Base-by-base conservation (phyloP, 1,140 invertebrate genomes). In the Periplaneta americana region DNA sequence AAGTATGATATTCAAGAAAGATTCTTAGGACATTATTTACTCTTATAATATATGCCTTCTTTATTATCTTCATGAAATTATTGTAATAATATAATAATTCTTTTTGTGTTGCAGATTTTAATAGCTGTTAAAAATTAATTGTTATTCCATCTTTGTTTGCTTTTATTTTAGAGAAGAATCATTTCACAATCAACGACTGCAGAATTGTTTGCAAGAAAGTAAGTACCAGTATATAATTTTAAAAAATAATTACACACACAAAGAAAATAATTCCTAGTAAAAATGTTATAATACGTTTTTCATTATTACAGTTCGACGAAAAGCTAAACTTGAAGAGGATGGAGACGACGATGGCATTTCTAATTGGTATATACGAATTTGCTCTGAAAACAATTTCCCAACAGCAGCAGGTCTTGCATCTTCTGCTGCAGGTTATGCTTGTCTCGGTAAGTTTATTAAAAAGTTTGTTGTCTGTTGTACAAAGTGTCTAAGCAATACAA, bases 361-460 rank as follows among this genome's bases (percentile, higher is more conserved):
- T 13, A 85, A 90, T 11, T 96, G 93, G 93, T 94, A 96, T 85
- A 85, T 99, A 34, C 94, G 95, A 84, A 95, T 99, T 84, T 96
- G 94, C 87, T 99, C 98, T 0, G 93, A 94, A 85, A 99, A 99
- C 88, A 99, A 99, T 90, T 99, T 99, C 87, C 98, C 99, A 31
- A 99, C 98, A 31, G 98, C 98, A 33, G 98, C 98, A 83, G 99
- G 99, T 2, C 89, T 99, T 34, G 98, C 99, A 10, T 99, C 98
- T 6, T 99, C 98, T 83, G 98, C 99, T 81, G 97, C 98, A 81
- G 99, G 98, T 33, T 99, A 99, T 90, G 98, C 98, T 33, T 98
- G 95, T 87, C 89, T 97, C 48, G 93, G 92, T 90, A 88, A 84
- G 84, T 84, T 84, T 82, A 77, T 74, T 34, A 11, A 3, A n/a